Base-by-base conservation (phyloP, 2,797 vertebrate genomes). In the Bradypus variegatus region DNA sequence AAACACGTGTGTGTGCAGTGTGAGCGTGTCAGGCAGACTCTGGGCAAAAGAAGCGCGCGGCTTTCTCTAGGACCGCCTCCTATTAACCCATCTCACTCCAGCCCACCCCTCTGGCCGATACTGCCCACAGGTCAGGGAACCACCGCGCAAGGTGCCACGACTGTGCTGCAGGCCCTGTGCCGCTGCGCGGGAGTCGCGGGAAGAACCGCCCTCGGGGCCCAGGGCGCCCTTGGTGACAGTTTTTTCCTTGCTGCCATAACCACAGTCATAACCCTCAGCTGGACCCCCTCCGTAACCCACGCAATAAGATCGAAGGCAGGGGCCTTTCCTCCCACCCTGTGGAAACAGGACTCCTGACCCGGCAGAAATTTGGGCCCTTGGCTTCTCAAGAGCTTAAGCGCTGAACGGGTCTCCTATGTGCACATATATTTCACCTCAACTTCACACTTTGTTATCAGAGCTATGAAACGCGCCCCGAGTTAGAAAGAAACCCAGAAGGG, bases 41-140 rank as follows among this genome's bases (percentile, higher is more conserved):
- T 13, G 45, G 13, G 19, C 70, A 64, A 80, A 53, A 5, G 15
- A 25, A 67, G 36, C 5, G 5, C 62, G 5, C 1, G 8, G 33
- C 38, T 70, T 45, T 23, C 3, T 23, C 31, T 60, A 1, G 6
- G 19, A 10, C 31, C 9, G 12, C 70, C 4, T 50, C 18, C 76
- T 82, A 21, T 23, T 58, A 58, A 58, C 21, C 58, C 58, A 58
- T 58, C 58, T 58, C 58, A 58, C 21, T 19, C 21, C 48, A 18
- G 31, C 6, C 16, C 19, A 18, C 2, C n/a, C 9, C 15, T 60
- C 67, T 36, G 1, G 29, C 12, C 0, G 27, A 18, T 18, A 0
- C 19, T 6, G 23, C 29, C 62, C 15, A 65, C 0, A 19, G 48
- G 11, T 55, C 16, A 0, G 41, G 2, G 14, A 78, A 55, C 29